phyloP scores from a whole-genome alignment of 2,797 vertebrate genomes.

The Cephalopachus bancanus region DNA sequence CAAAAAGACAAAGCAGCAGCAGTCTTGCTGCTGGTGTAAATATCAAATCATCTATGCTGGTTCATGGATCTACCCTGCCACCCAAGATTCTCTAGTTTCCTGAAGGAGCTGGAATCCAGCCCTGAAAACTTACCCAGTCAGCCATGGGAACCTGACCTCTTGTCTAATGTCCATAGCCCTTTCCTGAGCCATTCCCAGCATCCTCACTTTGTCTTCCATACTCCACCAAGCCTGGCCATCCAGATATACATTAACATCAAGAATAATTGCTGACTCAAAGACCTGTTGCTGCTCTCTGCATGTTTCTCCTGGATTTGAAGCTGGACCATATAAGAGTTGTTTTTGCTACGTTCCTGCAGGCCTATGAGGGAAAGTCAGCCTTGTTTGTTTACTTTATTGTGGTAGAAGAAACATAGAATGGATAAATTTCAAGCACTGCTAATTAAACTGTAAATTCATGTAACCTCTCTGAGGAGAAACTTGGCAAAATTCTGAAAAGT shows the following conservation, averaged over 20 bases:
- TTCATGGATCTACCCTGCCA: background rate
- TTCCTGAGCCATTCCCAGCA: conserved; percentile 7
- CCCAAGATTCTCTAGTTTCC: background rate
- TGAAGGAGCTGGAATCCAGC: background rate
- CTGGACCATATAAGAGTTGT: background rate
- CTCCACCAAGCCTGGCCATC: background rate
- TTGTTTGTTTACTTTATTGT: conserved; percentile 32
- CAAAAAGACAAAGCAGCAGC: background rate
- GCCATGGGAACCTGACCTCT: background rate
- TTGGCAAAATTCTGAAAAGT: conserved; percentile 63
- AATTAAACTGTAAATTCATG: conserved; percentile 59
- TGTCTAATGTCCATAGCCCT: background rate
- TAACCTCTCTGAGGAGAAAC: conserved; percentile 43
- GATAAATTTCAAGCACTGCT: conserved; percentile 2
- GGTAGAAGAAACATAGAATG: conserved; percentile 12
- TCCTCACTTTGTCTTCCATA: background rate
- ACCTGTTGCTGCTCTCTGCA: background rate
- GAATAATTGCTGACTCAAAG: background rate
- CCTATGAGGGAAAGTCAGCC: background rate
- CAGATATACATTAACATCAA: background rate
- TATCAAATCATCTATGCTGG: background rate
- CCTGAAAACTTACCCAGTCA: background rate
- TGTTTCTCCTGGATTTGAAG: background rate
- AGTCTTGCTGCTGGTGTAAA: background rate
- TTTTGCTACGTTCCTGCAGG: background rate